Evolutionary conservation across 92 coral and sea anemone genomes (phyloP), one percentile per base, ranked within the genome.

Genomic region (Pocillopora meandrina): DNA sequence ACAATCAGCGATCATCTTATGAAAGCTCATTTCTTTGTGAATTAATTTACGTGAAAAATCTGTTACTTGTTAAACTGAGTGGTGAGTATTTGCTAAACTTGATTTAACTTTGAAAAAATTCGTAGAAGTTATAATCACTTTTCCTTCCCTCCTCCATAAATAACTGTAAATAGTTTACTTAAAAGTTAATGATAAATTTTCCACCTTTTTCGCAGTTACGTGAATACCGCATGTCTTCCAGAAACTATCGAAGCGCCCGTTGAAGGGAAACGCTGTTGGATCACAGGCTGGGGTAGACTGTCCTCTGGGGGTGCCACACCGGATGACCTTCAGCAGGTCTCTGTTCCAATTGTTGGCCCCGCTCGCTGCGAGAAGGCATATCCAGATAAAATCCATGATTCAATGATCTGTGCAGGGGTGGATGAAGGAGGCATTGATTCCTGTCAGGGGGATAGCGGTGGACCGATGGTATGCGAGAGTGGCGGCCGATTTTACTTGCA

Each of bases 401-500:
- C 95, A 75, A 94, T 94, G 98, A 89, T 94, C 71, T 94, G 98
- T 69, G 95, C 95, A 17, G 95, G 95, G 65, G 71, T 85, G 67
- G 95, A 92, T 72, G 86, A 89, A 84, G 95, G 95, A 20, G 95
- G 95, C 31, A 78, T 85, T 49, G 95, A 92, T 77, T 62, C 90
- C 65, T 92, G 95, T 62, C 95, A 92, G 78, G 95, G 95, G 33
- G 95, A 92, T 61, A 89, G 92, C n/a, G 95, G 95, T 52, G 95
- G 95, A 13, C 95, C 95, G 17, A 92, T 92, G 95, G 95, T 92
- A 26, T 92, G 95, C 61, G 95, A 92, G 56, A 77, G 77, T 34
- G 90, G 81, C 26, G 95, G 95, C 33, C 79, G 81, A 20, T 92
- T 35, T 75, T 92, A 89, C 63, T 70, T 92, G 34, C 92, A 92